Evolutionary conservation across 2,888 invertebrate genomes (phyloP), one percentile per base, ranked within the genome.

Genomic region (Ecdyonurus torrentis): DNA sequence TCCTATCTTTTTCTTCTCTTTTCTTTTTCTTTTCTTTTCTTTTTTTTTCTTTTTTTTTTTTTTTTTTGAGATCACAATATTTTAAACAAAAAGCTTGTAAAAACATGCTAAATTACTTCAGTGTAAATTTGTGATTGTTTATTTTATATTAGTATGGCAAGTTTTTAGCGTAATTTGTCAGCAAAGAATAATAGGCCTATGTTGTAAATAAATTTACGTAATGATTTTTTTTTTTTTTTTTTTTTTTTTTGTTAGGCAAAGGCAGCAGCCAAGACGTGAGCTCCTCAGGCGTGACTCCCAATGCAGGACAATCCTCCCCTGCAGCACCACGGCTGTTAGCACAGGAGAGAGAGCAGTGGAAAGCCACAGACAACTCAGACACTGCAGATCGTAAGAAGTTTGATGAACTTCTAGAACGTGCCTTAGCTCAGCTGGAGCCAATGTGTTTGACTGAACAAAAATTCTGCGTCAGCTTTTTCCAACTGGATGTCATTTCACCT

Each of bases 361-460:
- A 55, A 20, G 55, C 55, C 5, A n/a, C 55, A 7, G 55, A 55
- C 55, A 5, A 37, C 5, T 5, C 7, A 37, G 55, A 55, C 15
- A 18, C 55, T 55, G 55, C 55, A 20, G 55, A 55, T 7, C 74
- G 83, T 24, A 75, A 77, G 64, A 75, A 78, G 63, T 72, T 72
- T 64, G 86, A 87, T 72, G 79, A 86, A 65, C 79, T 90, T 61
- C 77, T 93, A 64, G 91, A 93, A 73, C 84, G 88, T 74, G 89
- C 95, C 62, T 79, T 99, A 64, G 87, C 87, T 19, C 87, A 93
- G 72, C 79, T 97, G 66, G 94, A 95, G 73, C 89, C 90, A 2
- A 85, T 94, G 63, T 95, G 96, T 72, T 80, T 95, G 67, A 89
- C 91, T 23, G 98, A 98, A 74, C 96, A 97, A 76, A 88, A 92